Evolutionary conservation across 2,113 vertebrate species (phyloP).

Genomic region (Vombatus ursinus): DNA sequence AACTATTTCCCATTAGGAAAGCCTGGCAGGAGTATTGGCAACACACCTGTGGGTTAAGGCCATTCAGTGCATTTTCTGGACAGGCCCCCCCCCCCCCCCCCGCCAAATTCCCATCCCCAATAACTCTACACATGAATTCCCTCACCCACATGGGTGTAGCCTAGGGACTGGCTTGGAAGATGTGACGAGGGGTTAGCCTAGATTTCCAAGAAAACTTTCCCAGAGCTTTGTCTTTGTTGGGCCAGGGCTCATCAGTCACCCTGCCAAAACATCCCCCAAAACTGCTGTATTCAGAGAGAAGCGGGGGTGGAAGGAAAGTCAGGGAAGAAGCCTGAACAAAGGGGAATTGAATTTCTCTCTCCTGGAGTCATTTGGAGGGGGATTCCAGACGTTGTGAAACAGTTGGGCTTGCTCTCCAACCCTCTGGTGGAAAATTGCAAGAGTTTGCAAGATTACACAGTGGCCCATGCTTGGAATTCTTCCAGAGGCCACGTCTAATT

Average conservation of each 20-base stretch:
- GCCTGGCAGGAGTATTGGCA: conserved; percentile 5
- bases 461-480: background rate
- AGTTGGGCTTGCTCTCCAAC: background rate
- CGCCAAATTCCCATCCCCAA: conserved; percentile 27
- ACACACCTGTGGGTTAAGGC: background rate
- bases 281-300: background rate
- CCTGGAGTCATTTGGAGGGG: background rate
- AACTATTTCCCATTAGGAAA: conserved; percentile 48
- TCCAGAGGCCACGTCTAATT: background rate
- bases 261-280: background rate
- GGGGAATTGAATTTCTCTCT: background rate
- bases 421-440: conserved; percentile 13
- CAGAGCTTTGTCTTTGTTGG: conserved; percentile 14
- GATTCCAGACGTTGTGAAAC: background rate
- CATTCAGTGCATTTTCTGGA: conserved; percentile 24
- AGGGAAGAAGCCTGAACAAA: background rate
- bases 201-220: conserved; percentile 40
- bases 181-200: conserved; percentile 2
- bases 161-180: background rate
- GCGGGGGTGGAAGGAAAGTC: background rate
- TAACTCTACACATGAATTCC: conserved; percentile 39
- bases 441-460: background rate
- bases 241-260: background rate
- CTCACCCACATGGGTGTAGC: background rate
- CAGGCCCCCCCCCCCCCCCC: background rate